phyloP scores from a whole-genome alignment of 2,113 vertebrate genomes.

The Sphyrna mokarran region DNA sequence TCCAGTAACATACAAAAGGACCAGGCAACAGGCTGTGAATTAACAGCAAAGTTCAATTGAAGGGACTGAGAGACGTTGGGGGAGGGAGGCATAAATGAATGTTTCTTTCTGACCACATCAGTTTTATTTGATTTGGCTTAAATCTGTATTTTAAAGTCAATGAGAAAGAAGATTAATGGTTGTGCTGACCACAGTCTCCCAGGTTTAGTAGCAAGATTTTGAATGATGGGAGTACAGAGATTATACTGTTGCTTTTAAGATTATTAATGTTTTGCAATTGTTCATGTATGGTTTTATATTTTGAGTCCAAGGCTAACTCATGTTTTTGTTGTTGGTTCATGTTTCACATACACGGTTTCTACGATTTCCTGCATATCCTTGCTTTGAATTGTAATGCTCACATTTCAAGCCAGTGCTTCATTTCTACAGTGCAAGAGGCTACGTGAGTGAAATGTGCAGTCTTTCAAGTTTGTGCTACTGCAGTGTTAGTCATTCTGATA shows the following conservation, averaged over 20 bases:
- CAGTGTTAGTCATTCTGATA: not conserved
- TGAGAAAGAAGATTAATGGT: conserved; percentile 46
- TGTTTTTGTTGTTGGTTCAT: not conserved
- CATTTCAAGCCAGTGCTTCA: not conserved
- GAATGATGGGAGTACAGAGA: not conserved
- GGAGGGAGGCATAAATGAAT: conserved; percentile 51
- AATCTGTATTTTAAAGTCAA: conserved; percentile 42
- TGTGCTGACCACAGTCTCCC: conserved; percentile 45
- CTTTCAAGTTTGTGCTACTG: not conserved
- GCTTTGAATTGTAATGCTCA: not conserved
- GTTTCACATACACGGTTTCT: not conserved
- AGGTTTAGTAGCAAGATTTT: conserved; percentile 41
- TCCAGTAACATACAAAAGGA: conserved; percentile 44
- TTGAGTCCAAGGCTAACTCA: not conserved
- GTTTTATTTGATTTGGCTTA: conserved; percentile 55
- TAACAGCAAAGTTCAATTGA: conserved; percentile 51
- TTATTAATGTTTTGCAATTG: not conserved
- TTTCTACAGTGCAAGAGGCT: not conserved
- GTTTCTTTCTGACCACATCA: conserved; percentile 58
- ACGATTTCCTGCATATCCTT: not conserved
- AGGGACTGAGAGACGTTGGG: too few relatives aligned
- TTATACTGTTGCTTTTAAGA: not conserved
- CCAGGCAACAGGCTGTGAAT: conserved; percentile 49
- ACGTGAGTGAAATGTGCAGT: not conserved
- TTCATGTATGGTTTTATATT: not conserved